Evolutionary conservation across 2,113 vertebrate genomes (phyloP), one percentile per base, ranked within the genome.

Genomic region (Pseudois nayaur): DNA sequence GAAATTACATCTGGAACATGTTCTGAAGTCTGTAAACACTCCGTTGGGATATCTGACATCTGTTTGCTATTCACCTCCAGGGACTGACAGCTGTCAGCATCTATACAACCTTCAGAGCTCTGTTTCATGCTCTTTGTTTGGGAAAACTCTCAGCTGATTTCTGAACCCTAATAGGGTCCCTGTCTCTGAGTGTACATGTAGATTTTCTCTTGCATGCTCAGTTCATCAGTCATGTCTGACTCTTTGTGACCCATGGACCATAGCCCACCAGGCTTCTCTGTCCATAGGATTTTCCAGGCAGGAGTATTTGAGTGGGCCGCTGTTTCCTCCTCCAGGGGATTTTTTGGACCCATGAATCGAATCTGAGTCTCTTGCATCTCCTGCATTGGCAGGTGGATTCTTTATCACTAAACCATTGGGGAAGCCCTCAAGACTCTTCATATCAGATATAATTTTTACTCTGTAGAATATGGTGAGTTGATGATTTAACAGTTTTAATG

Each of bases 61-160:
- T 95, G 86, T 62, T 79, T 91, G 25, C 55, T 84, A 16, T 74
- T 96, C 76, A 45, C 13, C 27, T 31, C 14, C 45, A n/a, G 5
- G 29, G 57, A 87, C 25, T 89, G 64, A 43, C 1, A 76, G 81
- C 12, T 76, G 95, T n/a, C 71, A 87, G 79, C 43, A 21, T 48
- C 8, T n/a, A 27, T 33, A 13, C 21, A 55, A 87, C 25, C 29
- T 48, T 64, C 36, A 25, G 21, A 76, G n/a, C 25, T 86, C 40
- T 79, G 10, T 57, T 89, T 25, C 25, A 83, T 50, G 23, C 17
- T 93, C 57, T 54, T 89, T 55, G 45, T 85, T 71, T 48, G 76
- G 27, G 54, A 43, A 97, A 93, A 87, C 33, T 94, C 71, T 97
- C 71, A 62, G 55, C 45, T 92, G 79, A 84, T 33, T 83, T 90